Evolutionary conservation across 2,888 invertebrate genomes (phyloP), one percentile per base, ranked within the genome.

Genomic region (Carterocephalus palaemon): DNA sequence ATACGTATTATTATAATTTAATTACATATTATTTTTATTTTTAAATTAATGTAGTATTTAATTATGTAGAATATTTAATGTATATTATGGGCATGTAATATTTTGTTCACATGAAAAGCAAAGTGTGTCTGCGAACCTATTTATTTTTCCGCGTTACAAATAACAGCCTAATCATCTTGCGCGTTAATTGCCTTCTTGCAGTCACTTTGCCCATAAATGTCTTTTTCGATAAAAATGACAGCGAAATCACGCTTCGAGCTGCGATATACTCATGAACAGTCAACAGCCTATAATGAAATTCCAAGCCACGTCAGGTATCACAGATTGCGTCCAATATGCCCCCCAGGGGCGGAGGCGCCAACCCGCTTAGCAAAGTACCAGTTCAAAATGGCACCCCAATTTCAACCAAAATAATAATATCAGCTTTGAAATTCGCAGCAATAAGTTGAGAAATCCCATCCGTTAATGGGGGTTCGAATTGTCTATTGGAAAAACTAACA

Each of bases 311-410:
- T 72, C 75, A 83, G 78, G 75, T 82, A 82, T 74, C 74, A 69
- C 71, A 76, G 78, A 82, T 83, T 79, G 79, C 77, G 68, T 78
- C 70, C 78, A 75, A 80, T 80, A 79, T 71, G 68, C 73, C 79
- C 76, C 68, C 65, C 60, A 75, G 79, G 74, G 72, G 63, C 69
- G 67, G 70, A 70, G 59, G 53, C 56, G 63, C 56, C 65, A 64
- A 66, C 62, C 69, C 57, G 58, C 60, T 65, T 62, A 62, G 52
- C 55, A 54, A 59, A 51, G 31, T 52, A 60, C 82, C 73, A 75
- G 16, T 46, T 8, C 55, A 43, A n/a, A 32, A 40, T 59, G 77
- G 67, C 52, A 68, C 55, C 36, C 53, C 46, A 49, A 48, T 48
- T 42, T 32, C 47, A 47, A 47, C 46, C 20, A 46, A 22, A n/a